Evolutionary conservation across 2,888 invertebrate genomes (phyloP).

Genomic region (Acrocyrtus sp.): DNA sequence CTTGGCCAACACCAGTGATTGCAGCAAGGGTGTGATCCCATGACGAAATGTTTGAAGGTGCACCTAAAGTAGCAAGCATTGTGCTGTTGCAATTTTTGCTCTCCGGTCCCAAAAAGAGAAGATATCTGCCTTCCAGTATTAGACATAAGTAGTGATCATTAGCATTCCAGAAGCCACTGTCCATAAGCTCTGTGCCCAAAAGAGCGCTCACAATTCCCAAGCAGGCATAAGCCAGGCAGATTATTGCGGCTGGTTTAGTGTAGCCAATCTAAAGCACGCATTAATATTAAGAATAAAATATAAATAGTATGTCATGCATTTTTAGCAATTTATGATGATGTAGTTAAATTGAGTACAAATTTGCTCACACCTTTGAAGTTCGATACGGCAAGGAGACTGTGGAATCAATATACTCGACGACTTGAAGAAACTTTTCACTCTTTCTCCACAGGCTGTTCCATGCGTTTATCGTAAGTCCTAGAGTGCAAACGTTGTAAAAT

Average conservation of each 20-base stretch:
- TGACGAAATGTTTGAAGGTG: conserved; percentile 10
- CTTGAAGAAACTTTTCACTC: conserved; percentile 23
- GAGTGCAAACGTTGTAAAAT: conserved; percentile 31
- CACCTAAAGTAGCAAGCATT: background rate
- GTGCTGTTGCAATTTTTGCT: conserved; percentile 27
- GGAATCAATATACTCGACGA: conserved; percentile 29
- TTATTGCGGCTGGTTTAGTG: background rate
- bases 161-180: conserved; percentile 17
- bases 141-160: conserved; percentile 13
- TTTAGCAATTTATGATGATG: background rate
- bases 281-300: background rate
- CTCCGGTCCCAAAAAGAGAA: conserved; percentile 11
- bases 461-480: conserved; percentile 22
- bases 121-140: conserved; percentile 19
- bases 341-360: background rate
- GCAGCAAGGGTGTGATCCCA: conserved; percentile 17
- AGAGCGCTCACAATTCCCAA: conserved; percentile 30
- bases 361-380: background rate
- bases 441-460: conserved; percentile 37
- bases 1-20: conserved; percentile 29
- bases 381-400: conserved; percentile 13
- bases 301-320: background rate
- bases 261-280: conserved; percentile 25
- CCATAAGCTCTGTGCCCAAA: conserved; percentile 30
- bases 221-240: conserved; percentile 21